Conservation (phyloP, 37 sponge, comb jelly and placozoan species). For the Agelas oroides region DNA sequence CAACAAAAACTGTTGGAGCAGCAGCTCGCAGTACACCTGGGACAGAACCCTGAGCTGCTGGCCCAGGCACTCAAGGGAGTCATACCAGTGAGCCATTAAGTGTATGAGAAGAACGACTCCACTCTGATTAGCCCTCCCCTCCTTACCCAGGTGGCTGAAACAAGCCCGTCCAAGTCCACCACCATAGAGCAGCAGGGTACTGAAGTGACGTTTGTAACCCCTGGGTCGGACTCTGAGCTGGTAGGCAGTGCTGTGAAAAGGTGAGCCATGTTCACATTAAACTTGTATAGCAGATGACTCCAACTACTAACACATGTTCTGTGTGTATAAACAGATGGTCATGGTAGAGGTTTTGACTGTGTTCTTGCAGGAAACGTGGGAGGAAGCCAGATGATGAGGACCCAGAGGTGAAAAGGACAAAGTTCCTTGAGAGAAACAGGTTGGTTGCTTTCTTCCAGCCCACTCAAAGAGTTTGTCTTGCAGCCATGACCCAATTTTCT, state of each 20-base stretch:
- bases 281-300: no score
- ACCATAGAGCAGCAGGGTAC: background rate
- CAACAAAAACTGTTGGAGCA: constrained; percentile 53
- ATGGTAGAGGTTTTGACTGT: no score
- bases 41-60: constrained; percentile 44
- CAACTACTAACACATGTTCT: no score
- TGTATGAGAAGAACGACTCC: no score
- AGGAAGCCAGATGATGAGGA: constrained; percentile 82
- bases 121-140: background rate
- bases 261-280: no score
- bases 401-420: constrained; percentile 83
- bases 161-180: background rate
- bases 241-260: no score
- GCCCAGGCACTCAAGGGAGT: constrained; percentile 69
- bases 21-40: constrained; percentile 37
- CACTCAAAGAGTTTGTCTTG: no score
- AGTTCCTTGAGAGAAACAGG: constrained; percentile 89
- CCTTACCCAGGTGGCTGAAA: background rate
- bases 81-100: background rate
- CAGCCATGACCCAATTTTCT: no score
- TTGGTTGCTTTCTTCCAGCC: background rate
- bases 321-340: no score
- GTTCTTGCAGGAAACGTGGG: constrained; percentile 47
- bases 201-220: no score
- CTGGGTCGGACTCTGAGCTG: no score